Base-by-base conservation (phyloP, 1,140 invertebrate species). In the Conus betulinus region DNA sequence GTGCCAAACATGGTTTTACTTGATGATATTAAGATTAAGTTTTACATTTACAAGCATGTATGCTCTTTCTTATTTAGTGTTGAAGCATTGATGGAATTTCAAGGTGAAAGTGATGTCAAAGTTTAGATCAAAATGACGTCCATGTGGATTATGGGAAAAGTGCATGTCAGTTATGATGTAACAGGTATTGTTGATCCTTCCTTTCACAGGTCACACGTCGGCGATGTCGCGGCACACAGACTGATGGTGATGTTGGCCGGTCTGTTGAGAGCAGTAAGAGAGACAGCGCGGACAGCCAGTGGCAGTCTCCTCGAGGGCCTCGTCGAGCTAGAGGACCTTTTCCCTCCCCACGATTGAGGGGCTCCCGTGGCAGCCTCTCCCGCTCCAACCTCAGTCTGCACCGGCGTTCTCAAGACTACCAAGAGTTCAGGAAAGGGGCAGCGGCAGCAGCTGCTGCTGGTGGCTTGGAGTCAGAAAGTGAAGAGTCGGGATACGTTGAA, bases 401-500 rank as follows among this genome's bases (percentile, higher is more conserved):
- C 83, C 87, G 85, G 1, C 89, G 88, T 23, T 91, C 91, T 51
- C 88, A 91, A 85, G 91, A 92, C 88, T 90, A 88, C 7, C 88
- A 90, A 53, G 90, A 91, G 83, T 90, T 93, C 74, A 93, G 93
- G 87, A 93, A 93, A 87, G 89, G 91, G 17, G 88, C 87, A 17
- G 90, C 89, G 39, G 91, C 90, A 55, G 67, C 67, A 7, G 67
- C 67, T 7, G 67, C 15, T 20, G 67, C 13, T 23, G 67, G 17
- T 23, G 89, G 91, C 15, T 87, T 93, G 60, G 93, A 94, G 74
- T 94, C 93, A 0, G 94, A 94, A 74, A 94, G 93, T 78, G 94
- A 94, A 83, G 94, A 94, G 87, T 94, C 94, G 85, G 94, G 93
- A n/a, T 94, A 94, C 91, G 94, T 93, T 89, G 94, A 94, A 83